Conservation (phyloP, 2,888 invertebrate genomes). For the Clivina fossor region DNA sequence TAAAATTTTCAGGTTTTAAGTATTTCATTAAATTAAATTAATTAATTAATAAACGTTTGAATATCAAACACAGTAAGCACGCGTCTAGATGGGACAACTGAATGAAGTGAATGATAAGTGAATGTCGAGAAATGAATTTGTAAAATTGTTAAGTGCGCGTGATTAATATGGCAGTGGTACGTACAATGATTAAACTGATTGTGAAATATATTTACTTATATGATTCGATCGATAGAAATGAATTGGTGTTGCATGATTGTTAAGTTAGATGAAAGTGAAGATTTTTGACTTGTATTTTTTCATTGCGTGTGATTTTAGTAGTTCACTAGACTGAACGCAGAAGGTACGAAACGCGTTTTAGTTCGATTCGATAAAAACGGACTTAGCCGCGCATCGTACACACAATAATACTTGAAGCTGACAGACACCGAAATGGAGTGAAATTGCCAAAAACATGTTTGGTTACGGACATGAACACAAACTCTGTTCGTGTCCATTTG, state of each 20-base stretch:
- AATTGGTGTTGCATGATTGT: no score
- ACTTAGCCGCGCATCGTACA: background rate
- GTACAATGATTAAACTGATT: no score
- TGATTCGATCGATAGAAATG: no score
- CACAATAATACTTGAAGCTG: constrained; percentile 53
- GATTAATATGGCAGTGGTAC: constrained; percentile 24
- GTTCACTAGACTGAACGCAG: constrained; percentile 34
- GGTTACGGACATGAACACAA: constrained; percentile 7
- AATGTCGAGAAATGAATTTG: constrained; percentile 11
- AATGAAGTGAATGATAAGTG: constrained; percentile 10
- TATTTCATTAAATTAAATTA: constrained; percentile 21
- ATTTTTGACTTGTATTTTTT: constrained; percentile 9
- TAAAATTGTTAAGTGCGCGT: constrained; percentile 10
- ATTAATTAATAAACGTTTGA: constrained; percentile 35
- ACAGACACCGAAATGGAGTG: constrained; percentile 53
- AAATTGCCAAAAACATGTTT: constrained; percentile 43
- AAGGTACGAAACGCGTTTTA: constrained; percentile 17
- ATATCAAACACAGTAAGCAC: constrained; percentile 35
- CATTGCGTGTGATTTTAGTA: constrained; percentile 7
- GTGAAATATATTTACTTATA: no score
- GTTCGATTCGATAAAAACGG: no score
- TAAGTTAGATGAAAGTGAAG: no score
- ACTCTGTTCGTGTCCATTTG: background rate
- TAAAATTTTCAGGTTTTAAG: constrained; percentile 20
- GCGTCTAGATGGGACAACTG: constrained; percentile 32